Percentiles rank a stretch among this genome's conserved stretches.
phyloP scores from a whole-genome alignment of 2,113 vertebrate genomes.

The Bombycilla garrulus region DNA sequence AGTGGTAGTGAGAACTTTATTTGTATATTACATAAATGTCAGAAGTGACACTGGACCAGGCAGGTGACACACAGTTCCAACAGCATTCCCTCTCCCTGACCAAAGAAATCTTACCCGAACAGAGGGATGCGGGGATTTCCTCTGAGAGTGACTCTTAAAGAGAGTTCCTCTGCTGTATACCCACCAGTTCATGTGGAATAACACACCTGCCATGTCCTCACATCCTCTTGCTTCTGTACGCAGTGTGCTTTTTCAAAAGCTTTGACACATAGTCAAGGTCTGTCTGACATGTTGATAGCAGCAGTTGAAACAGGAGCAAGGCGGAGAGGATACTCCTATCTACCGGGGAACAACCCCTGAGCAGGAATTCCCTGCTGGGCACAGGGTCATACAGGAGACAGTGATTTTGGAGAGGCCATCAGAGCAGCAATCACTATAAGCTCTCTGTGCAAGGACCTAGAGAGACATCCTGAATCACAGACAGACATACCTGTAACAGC shows the following conservation, averaged over 20 bases:
- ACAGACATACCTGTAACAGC: background rate
- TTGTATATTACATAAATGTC: conserved; percentile 15
- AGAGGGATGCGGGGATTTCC: background rate
- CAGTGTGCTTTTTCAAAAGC: background rate
- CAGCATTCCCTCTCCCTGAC: background rate
- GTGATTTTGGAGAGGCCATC: background rate
- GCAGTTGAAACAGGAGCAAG: background rate
- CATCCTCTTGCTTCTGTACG: background rate
- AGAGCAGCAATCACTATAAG: background rate
- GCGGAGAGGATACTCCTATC: background rate
- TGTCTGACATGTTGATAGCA: background rate
- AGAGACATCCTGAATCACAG: background rate
- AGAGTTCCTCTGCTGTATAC: background rate
- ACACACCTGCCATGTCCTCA: background rate
- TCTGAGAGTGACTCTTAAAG: background rate
- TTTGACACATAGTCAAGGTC: background rate
- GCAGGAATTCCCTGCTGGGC: background rate
- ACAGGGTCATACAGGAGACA: background rate
- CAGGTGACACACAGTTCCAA: background rate
- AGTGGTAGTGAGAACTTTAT: background rate
- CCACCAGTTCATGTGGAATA: background rate
- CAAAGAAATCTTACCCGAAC: background rate
- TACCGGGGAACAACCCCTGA: background rate
- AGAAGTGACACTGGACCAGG: background rate
- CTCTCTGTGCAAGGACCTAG: background rate